Evolutionary conservation across 2,888 invertebrate species (phyloP), one percentile per base, ranked within the genome.

Genomic region (Aplocera efformata): DNA sequence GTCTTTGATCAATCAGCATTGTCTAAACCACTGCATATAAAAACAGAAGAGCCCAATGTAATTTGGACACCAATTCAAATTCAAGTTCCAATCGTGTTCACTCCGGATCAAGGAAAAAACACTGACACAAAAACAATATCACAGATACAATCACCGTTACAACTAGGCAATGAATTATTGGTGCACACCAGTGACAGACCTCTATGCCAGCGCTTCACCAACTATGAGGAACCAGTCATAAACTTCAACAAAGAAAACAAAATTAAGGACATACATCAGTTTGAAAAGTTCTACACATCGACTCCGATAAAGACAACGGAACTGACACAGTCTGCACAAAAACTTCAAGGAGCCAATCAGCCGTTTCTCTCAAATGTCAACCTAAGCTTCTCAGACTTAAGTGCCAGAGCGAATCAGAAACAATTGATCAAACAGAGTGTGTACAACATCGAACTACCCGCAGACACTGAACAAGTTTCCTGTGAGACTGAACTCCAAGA

Each of bases 1-100:
- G 31, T 39, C 2, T 72, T 68, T 46, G 67, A 69, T 3, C 62
- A 69, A 53, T 43, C 55, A 0, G 32, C 35, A 0, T 74, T 67
- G 29, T 63, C 67, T 0, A 65, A 55, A 21, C 61, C 64, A 21
- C 27, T 60, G 1, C 31, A 53, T 1, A 6, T 9, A 3, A 35
- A 32, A n/a, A 11, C 8, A 3, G 53, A 55, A 2, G 26, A 50
- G 1, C 40, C 60, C 1, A 64, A 63, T 13, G 42, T 62, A 6
- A 8, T 63, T 23, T 65, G 64, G 60, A 39, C 61, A 2, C 61
- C 65, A 1, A 39, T 65, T 1, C 60, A 57, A 3, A 21, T 56
- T n/a, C 57, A 58, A 23, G 38, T 47, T 1, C 54, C 60, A 2
- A 50, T 55, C 32, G 35, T 51, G 1, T 10, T 22, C 8, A 2